Evolutionary conservation across 2,888 invertebrate genomes (phyloP), one percentile per base, ranked within the genome.

Genomic region (Tetheella fluctuosa): DNA sequence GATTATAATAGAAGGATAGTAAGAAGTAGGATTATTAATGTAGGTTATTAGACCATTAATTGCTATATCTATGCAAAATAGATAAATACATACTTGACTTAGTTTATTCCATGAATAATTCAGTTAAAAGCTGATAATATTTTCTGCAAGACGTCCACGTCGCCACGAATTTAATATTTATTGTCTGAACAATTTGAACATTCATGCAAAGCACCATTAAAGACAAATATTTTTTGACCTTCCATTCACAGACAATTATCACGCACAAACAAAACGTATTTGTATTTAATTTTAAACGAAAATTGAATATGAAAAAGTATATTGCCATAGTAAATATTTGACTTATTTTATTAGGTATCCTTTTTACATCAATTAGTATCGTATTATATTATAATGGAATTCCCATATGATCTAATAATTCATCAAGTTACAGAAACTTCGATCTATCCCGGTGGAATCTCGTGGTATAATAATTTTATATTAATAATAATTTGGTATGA

Each of bases 401-500:
- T 75, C 78, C 79, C 79, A 64, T 61, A 71, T 67, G 80, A 70
- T 65, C 73, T 75, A 72, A 80, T 85, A 81, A 86, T 86, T 80
- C 84, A 81, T 68, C 57, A 73, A 79, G 73, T 71, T 77, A 69
- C 71, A 69, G 74, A 71, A 74, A 77, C 74, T 78, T 76, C 77
- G 75, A 81, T 81, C 77, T 78, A 76, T 79, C 76, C 73, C 69
- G 59, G 53, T 42, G 57, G 57, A 68, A 62, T 73, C 84, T 75
- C 60, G n/a, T 12, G 83, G 77, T 84, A 81, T 71, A 69, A 74
- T 74, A 83, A 83, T 85, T 83, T 85, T 78, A 73, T 64, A 65
- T 68, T 74, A 82, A 81, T n/a, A n/a, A n/a, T 74, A 83, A 83
- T 85, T 83, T 85, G 79, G 73, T 64, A 65, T 68, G 75, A 82